phyloP scores from a whole-genome alignment of 2,797 vertebrate genomes.

The Catharus ustulatus region DNA sequence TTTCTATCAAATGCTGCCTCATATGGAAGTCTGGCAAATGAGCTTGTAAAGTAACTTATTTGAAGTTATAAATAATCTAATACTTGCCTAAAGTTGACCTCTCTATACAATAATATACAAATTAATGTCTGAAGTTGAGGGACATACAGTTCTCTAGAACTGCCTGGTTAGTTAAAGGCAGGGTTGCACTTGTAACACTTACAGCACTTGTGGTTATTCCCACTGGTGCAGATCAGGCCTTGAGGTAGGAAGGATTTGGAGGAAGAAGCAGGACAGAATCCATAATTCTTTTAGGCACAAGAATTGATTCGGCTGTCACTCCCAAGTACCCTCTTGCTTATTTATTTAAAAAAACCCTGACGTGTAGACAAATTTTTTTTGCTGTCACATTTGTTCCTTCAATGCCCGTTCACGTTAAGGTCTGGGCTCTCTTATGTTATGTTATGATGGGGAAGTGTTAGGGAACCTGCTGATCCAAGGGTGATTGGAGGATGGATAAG shows the following conservation, averaged over 20 bases:
- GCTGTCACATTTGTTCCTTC: constrained; percentile 39
- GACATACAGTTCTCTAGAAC: background rate
- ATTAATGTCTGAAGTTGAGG: constrained; percentile 51
- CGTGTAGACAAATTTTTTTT: constrained; percentile 1
- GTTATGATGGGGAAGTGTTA: background rate
- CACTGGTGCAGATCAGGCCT: background rate
- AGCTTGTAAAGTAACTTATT: constrained; percentile 81
- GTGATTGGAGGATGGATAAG: background rate
- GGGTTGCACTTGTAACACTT: background rate
- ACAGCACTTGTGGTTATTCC: background rate
- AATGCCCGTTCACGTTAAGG: background rate
- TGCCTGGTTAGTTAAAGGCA: background rate
- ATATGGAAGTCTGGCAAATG: constrained; percentile 84
- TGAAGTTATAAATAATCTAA: constrained; percentile 89
- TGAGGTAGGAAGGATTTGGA: background rate
- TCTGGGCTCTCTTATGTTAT: background rate
- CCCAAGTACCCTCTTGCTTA: background rate
- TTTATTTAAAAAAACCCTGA: background rate
- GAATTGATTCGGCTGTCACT: background rate
- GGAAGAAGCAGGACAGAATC: background rate
- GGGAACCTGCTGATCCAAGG: background rate
- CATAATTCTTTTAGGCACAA: background rate
- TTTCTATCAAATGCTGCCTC: constrained; percentile 88
- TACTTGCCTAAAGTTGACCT: constrained; percentile 76
- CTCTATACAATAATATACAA: constrained; percentile 65